Evolutionary conservation across 2,113 vertebrate species (phyloP), one percentile per base, ranked within the genome.

Genomic region (Picathartes gymnocephalus): DNA sequence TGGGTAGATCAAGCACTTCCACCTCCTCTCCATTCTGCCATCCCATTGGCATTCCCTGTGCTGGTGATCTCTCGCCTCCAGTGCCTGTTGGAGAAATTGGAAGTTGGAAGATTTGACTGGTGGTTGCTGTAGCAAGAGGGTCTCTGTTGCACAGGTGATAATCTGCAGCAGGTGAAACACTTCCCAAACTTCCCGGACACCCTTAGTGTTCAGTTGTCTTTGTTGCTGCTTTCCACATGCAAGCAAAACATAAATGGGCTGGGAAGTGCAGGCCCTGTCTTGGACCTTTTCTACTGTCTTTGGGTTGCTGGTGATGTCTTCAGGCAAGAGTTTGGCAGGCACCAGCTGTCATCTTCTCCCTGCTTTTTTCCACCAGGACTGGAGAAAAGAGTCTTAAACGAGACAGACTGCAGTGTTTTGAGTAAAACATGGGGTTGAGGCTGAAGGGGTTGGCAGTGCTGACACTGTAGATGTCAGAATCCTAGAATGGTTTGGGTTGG

Each of bases 1-100:
- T 27, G n/a, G 31, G 28, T 33, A 33, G 51, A 39, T 8, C 4
- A 8, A 70, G 28, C 23, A 15, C 10, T 37, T 79, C 57, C 5
- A 1, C 15, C 33, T 79, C 42, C 6, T 3, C 14, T 80, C 53
- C 45, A 47, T 12, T 42, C 50, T 35, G 37, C 22, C 50, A 28
- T 61, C 25, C n/a, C 28, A 6, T 3, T 0, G 9, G 5, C 17
- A 8, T 2, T 9, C 19, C 23, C 3, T 2, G 42, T 58, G 68
- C 40, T 73, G 78, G 23, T 30, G 44, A 51, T 23, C 4, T 60
- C 23, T 56, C 15, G 2, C 20, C 47, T 50, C 33, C 2, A 3
- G 27, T 39, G 9, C 45, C 16, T 31, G 9, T 16, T 53, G 82
- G 28, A 71, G 31, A 77, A 44, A 14, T 4, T 15, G 48, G 44